Evolutionary conservation across 2,113 vertebrate species (phyloP).

Genomic region (Siniperca knerii): DNA sequence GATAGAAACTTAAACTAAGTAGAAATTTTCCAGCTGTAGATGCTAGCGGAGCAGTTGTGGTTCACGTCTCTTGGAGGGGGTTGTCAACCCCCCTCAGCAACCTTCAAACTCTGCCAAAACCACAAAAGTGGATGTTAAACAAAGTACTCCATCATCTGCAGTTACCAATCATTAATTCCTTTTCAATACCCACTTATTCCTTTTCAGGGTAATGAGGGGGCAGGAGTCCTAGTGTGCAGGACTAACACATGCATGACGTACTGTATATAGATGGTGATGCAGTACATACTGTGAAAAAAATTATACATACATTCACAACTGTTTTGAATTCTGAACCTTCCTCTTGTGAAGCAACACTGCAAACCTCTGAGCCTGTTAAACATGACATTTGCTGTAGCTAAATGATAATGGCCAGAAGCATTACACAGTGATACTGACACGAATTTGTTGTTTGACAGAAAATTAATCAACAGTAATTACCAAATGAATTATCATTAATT

Average conservation of each 20-base stretch:
- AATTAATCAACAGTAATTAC: neutral
- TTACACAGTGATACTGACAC: neutral
- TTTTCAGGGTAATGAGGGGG: neutral
- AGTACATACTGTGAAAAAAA: neutral
- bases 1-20: neutral
- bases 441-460: neutral
- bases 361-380: neutral
- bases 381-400: neutral
- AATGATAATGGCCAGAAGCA: too few species aligned
- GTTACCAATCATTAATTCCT: constrained; percentile 24
- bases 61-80: constrained; percentile 1
- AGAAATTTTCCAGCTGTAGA: neutral
- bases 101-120: constrained; percentile 25
- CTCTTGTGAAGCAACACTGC: neutral
- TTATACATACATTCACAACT: neutral
- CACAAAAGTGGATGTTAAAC: constrained; percentile 31
- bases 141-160: constrained; percentile 30
- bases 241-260: neutral
- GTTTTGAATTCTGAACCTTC: neutral
- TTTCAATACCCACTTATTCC: constrained; percentile 26
- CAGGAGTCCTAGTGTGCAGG: neutral
- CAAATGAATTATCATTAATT: neutral
- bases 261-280: neutral
- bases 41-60: neutral
- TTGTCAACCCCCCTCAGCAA: constrained; percentile 2